phyloP scores from a whole-genome alignment of 2,113 vertebrate genomes.

The Pseudorectes ferrugineus region DNA sequence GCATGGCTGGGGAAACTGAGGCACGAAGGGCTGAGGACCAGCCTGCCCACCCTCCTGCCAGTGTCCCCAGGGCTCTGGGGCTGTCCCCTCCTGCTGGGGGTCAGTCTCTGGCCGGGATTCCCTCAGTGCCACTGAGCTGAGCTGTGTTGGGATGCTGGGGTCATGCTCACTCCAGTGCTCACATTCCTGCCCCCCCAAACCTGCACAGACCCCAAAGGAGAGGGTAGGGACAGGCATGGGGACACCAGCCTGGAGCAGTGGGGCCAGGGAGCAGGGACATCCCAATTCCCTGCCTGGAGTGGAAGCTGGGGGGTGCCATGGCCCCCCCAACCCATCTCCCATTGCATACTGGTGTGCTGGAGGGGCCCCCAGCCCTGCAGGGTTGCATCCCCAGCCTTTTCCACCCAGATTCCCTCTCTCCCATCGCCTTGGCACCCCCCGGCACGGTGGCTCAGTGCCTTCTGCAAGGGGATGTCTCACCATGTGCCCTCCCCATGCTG shows the following conservation, averaged over 20 bases:
- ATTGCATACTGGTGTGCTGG: fast-evolving
- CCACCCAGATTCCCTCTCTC: not conserved
- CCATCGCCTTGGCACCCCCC: constrained; percentile 58
- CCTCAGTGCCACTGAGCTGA: not conserved
- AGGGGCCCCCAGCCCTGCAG: not conserved
- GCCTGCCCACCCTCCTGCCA: not conserved
- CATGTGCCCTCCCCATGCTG: not conserved
- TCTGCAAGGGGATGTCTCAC: not conserved
- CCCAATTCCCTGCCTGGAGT: not conserved
- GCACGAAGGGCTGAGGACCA: not conserved
- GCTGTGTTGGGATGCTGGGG: not conserved
- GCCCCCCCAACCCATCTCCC: not conserved
- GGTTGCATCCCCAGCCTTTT: not conserved
- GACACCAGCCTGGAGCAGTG: not conserved
- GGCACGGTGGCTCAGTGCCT: not conserved
- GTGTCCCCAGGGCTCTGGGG: not conserved
- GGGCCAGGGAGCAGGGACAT: not conserved
- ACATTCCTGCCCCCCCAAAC: not conserved
- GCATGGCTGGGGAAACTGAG: not conserved
- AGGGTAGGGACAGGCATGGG: not conserved
- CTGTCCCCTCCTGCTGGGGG: not conserved
- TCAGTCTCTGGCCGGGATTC: not conserved
- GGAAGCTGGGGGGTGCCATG: fast-evolving
- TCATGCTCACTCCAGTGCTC: fast-evolving
- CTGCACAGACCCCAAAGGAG: fast-evolving